phyloP scores from a whole-genome alignment of 2,888 invertebrate species.

The Stramonita haemastoma region DNA sequence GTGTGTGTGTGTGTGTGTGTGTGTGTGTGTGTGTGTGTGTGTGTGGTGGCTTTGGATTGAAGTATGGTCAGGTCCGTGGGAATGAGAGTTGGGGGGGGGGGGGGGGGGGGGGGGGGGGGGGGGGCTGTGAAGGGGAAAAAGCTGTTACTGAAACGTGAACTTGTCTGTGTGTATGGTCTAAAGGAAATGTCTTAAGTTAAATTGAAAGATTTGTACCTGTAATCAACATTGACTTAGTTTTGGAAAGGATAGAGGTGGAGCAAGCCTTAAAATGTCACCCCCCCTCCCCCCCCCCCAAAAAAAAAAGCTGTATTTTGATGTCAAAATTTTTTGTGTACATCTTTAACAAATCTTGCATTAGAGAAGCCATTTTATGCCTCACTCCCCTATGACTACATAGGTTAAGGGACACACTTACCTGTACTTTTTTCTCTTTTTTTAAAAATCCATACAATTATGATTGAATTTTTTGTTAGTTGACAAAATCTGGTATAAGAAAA shows the following conservation, averaged over 20 bases:
- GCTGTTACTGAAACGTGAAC: neutral
- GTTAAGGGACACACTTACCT: too few relatives aligned
- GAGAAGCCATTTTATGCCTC: too few relatives aligned
- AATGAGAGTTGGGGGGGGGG: neutral
- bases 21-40: conserved; percentile 7
- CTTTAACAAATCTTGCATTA: neutral
- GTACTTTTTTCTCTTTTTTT: too few relatives aligned
- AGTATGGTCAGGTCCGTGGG: neutral
- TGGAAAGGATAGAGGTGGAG: neutral
- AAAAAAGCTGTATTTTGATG: too few relatives aligned
- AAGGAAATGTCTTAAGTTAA: neutral
- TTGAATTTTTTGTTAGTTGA: too few relatives aligned
- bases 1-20: neutral
- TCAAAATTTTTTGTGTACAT: neutral
- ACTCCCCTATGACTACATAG: too few relatives aligned
- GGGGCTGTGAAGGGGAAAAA: neutral
- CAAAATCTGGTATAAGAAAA: too few relatives aligned
- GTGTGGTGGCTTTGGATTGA: neutral
- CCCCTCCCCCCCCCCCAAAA: too few relatives aligned
- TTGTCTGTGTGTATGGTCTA: neutral
- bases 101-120: too few relatives aligned
- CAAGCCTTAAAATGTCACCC: too few relatives aligned
- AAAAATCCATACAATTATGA: too few relatives aligned
- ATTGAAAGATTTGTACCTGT: neutral
- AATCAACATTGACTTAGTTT: neutral